Conservation (phyloP, 2,888 invertebrate species). For the Cheilosia grossa region DNA sequence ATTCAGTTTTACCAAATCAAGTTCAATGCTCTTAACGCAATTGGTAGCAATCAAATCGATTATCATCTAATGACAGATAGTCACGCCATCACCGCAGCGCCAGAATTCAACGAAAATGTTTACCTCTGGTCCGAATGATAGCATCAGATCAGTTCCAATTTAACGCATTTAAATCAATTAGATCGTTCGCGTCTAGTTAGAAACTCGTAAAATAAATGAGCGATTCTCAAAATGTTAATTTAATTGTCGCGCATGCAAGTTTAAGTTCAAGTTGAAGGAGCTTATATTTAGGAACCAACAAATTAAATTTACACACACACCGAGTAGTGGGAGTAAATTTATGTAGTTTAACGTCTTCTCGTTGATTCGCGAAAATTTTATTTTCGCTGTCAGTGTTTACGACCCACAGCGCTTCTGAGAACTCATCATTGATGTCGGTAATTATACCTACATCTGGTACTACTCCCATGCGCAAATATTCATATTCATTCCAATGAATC, state of each 20-base stretch:
- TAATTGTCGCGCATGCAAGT: slow-evolving; percentile 44
- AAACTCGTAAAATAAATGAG: background rate
- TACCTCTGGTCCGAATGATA: background rate
- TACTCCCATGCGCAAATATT: background rate
- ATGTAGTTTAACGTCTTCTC: background rate
- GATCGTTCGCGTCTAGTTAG: slow-evolving; percentile 8
- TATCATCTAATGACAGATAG: slow-evolving; percentile 31
- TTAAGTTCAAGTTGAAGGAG: slow-evolving; percentile 62
- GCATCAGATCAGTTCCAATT: background rate
- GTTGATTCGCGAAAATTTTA: slow-evolving; percentile 20
- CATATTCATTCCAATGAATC: slow-evolving; percentile 13
- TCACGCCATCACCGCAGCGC: slow-evolving; percentile 17
- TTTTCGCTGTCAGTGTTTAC: slow-evolving; percentile 13
- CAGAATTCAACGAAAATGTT: background rate
- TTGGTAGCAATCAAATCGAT: slow-evolving; percentile 35
- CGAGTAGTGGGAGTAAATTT: background rate
- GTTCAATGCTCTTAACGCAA: slow-evolving; percentile 4
- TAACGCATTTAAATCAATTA: slow-evolving; percentile 8
- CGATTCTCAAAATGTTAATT: slow-evolving; percentile 41
- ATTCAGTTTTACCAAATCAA: no score
- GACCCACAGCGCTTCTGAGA: slow-evolving; percentile 7
- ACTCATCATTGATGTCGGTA: slow-evolving; percentile 6
- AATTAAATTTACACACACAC: no score
- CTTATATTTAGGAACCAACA: background rate
- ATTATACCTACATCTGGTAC: background rate